A percentile compares a stretch with the other conserved stretches of the same genome.
These are phyloP conservation scores for roundworm (Caenorhabditis elegans) DNA, from an alignment of 1,140 invertebrate genomes.

Conservation along the genomic window WBcel235 BX284603.4:7380001-7380500, in stretches of 20 bases:
- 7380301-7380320: constrained; percentile 82
- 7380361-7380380: constrained; percentile 96
- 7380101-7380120: constrained; percentile 81
- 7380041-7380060: constrained; percentile 40
- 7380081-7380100: constrained; percentile 95
- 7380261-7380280: constrained; percentile 78
- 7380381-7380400: constrained; percentile 98
- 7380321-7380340: constrained; percentile 98
- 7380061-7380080: constrained; percentile 79
- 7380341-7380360: constrained; percentile 96
- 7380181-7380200: constrained; percentile 94
- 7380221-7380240: constrained; percentile 82
- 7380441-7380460: constrained; percentile 92
- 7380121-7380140: background rate
- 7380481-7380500: constrained; percentile 90
- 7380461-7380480: constrained; percentile 92
- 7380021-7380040: constrained; percentile 52
- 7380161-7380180: constrained; percentile 89
- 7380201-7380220: constrained; percentile 97
- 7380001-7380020: constrained; percentile 48
- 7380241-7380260: constrained; percentile 97
- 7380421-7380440: constrained; percentile 81
- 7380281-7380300: constrained; percentile 91
- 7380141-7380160: constrained; percentile 96
- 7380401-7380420: constrained; percentile 82